Evolutionary conservation across 2,797 vertebrate species (phyloP).

Genomic region (Clamator glandarius): DNA sequence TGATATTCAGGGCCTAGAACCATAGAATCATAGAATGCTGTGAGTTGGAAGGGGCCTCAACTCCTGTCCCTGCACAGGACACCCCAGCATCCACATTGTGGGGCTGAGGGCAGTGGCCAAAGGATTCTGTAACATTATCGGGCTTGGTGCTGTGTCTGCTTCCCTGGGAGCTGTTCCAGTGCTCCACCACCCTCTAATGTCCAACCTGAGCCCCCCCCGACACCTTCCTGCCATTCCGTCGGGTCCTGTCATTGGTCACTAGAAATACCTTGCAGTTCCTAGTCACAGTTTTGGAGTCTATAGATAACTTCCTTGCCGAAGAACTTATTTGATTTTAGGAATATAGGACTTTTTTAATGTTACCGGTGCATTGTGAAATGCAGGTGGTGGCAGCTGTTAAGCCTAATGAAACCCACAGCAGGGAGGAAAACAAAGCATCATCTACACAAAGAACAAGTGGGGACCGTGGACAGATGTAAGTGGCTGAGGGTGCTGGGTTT

Average conservation of each 20-base stretch:
- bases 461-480: not conserved
- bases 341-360: not conserved
- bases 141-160: no score
- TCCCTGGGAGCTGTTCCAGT: no score
- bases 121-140: no score
- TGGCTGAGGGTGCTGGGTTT: not conserved
- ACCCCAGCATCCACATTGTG: no score
- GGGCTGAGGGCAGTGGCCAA: no score
- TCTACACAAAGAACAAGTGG: not conserved
- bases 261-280: not conserved
- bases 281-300: not conserved
- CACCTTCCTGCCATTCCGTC: no score
- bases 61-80: no score
- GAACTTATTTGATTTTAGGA: not conserved
- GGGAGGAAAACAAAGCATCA: not conserved
- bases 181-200: no score
- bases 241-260: no score
- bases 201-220: no score
- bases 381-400: not conserved
- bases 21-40: no score
- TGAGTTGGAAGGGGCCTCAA: no score
- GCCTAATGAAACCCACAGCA: slow-evolving; percentile 11
- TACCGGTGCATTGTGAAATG: not conserved
- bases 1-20: not conserved
- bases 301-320: not conserved